These are phyloP conservation scores for Eupeodes latifasciatus DNA, from an alignment of 2,888 invertebrate species.

Conservation along the genomic window DNA sequence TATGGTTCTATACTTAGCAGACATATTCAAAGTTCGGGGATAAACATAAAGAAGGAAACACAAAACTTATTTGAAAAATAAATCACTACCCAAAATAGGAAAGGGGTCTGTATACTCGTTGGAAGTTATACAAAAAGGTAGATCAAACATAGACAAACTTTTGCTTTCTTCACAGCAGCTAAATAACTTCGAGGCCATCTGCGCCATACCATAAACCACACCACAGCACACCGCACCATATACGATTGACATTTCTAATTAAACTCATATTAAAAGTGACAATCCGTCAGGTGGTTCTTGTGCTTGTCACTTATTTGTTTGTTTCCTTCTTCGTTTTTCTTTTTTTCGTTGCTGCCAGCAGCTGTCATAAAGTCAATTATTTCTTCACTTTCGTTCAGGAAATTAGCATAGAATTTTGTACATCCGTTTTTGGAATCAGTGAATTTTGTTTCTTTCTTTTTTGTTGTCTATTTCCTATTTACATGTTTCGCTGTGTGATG, in stretches of 20 bases:
- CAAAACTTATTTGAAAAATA: slow-evolving; percentile 26
- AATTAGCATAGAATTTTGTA: slow-evolving; percentile 68
- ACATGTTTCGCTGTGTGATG: not conserved
- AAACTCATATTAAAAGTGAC: slow-evolving; percentile 66
- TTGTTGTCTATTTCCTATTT: not conserved
- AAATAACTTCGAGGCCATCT: not conserved
- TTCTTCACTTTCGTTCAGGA: slow-evolving; percentile 68
- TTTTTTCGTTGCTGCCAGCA: not conserved
- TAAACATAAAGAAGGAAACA: slow-evolving; percentile 7
- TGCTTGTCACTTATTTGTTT: slow-evolving; percentile 2
- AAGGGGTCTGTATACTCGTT: not conserved
- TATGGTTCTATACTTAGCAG: slow-evolving; percentile 22
- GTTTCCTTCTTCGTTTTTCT: not conserved
- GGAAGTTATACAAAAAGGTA: not conserved
- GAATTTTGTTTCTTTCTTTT: not conserved
- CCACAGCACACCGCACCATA: slow-evolving; percentile 10
- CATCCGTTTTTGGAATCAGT: slow-evolving; percentile 32
- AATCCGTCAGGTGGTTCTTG: slow-evolving; percentile 41
- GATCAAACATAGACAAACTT: slow-evolving; percentile 17
- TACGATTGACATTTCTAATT: slow-evolving; percentile 60
- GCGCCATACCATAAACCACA: too few species aligned
- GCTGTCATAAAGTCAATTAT: slow-evolving; percentile 55
- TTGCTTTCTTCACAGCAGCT: slow-evolving; percentile 16
- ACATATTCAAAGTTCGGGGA: slow-evolving; percentile 31
- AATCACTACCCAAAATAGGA: not conserved